Base-by-base conservation (phyloP, 2,113 vertebrate genomes). In the Mixornis gularis region DNA sequence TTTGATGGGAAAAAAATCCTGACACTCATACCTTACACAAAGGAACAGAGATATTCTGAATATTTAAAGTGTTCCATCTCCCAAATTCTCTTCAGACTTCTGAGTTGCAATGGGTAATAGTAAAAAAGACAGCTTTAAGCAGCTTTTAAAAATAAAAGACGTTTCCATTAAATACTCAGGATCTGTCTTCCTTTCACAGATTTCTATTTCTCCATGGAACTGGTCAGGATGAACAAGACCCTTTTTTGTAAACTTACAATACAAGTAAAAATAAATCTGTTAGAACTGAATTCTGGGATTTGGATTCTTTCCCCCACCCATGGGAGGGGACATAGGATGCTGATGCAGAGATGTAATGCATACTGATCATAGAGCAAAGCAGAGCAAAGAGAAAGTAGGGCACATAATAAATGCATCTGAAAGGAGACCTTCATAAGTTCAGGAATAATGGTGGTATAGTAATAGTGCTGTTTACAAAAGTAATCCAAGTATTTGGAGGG, bases 311-410 rank as follows among this genome's bases (percentile, higher is more conserved):
- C 38, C 62, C 38, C 22, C 59, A 32, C 63, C 78, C 72, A 53
- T 44, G 68, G 78, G 80, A 87, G 38, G 32, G 46, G 48, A 70
- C 38, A 60, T 3, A 73, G 62, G 63, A 82, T 70, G 41, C 89
- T 4, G 2, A 34, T 38, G 82, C 78, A 90, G 41, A 48, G 19
- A 52, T 55, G 56, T 77, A 90, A 79, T 17, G 44, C 43, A 83
- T 78, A 40, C 64, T 55, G 79, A 94, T 90, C 38, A 65, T 10
- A 17, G 53, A 76, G 48, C 79, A 17, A 53, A 76, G 52, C 79
- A 79, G 41, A 80, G 89, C 73, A 79, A 66, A 63, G 36, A 81
- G 36, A 94, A 94, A 94, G 80, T 58, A 92, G 60, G 94, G 27
- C 92, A 86, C 30, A 34, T n/a, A 60, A 87, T 68, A 90, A 90